Conservation (phyloP, 1,140 invertebrate genomes). For the Zaprionus tsacasi region DNA sequence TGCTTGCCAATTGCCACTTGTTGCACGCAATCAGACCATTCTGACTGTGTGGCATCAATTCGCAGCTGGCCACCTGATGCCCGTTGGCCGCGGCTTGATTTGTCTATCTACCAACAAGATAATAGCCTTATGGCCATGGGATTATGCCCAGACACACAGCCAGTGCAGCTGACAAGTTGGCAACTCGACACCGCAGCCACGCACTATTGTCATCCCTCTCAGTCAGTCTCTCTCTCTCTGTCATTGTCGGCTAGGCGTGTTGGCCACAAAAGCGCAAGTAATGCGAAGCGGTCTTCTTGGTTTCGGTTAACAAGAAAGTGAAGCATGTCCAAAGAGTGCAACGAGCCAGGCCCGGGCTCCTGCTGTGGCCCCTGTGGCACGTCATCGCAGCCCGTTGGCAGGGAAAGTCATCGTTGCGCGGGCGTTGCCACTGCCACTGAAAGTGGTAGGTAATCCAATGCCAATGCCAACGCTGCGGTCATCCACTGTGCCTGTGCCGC, state of each 20-base stretch:
- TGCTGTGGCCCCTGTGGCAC: conserved; percentile 27
- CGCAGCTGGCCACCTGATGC: conserved; percentile 36
- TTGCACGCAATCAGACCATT: conserved; percentile 74
- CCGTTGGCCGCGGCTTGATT: conserved; percentile 11
- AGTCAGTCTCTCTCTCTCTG: conserved; percentile 6
- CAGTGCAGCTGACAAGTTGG: conserved; percentile 34
- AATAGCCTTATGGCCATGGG: too few species aligned
- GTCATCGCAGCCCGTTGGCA: conserved; percentile 32
- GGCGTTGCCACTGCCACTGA: conserved; percentile 52
- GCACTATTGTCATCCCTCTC: conserved; percentile 23
- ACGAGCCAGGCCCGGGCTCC: conserved; percentile 10
- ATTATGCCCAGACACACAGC: conserved; percentile 49
- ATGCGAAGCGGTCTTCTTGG: conserved; percentile 58
- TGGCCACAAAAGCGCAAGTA: conserved; percentile 71
- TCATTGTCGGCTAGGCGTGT: conserved; percentile 27
- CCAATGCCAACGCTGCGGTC: conserved; percentile 28
- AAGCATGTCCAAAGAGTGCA: conserved; percentile 23
- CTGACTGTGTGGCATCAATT: conserved; percentile 66
- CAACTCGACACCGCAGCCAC: conserved; percentile 58
- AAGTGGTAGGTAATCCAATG: conserved; percentile 65
- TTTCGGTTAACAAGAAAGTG: conserved; percentile 65
- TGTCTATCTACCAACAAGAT: conserved; percentile 27
- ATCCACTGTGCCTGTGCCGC: conserved; percentile 31
- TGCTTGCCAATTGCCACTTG: conserved; percentile 21
- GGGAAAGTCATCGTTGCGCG: conserved; percentile 61